These are phyloP conservation scores for Branchinecta sandiegonensis DNA, from an alignment of 2,888 invertebrate species.

Conservation along the genomic window DNA sequence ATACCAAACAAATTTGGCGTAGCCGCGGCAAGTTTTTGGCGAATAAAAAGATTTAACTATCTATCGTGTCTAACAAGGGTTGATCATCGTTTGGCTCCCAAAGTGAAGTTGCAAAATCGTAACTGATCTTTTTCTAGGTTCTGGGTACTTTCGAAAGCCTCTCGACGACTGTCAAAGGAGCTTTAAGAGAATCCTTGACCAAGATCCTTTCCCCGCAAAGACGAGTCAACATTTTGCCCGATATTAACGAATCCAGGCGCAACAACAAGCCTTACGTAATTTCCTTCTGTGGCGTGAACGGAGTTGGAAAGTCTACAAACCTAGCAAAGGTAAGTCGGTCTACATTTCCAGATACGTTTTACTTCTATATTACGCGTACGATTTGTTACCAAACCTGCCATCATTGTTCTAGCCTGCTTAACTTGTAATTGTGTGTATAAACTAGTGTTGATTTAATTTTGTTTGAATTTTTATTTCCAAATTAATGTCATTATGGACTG, in stretches of 20 bases:
- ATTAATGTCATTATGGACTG: too few species aligned
- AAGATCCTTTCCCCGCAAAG: conserved; percentile 87
- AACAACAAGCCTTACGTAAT: conserved; percentile 78
- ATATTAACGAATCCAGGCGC: conserved; percentile 73
- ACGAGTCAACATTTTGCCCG: conserved; percentile 87
- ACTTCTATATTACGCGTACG: too few species aligned
- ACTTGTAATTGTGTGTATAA: too few species aligned
- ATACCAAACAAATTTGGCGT: too few species aligned
- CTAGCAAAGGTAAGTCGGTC: conserved; percentile 59
- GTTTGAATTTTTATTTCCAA: too few species aligned
- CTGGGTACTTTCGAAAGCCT: conserved; percentile 90
- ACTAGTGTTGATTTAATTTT: too few species aligned
- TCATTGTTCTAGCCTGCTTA: too few species aligned
- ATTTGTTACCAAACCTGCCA: too few species aligned
- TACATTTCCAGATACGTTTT: background rate
- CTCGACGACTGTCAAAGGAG: conserved; percentile 68
- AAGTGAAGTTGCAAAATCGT: background rate
- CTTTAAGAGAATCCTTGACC: conserved; percentile 78
- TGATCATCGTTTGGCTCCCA: background rate
- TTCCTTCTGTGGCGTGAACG: conserved; percentile 96
- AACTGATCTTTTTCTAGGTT: conserved; percentile 37
- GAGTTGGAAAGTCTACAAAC: conserved; percentile 97
- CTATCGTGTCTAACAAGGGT: too few species aligned
- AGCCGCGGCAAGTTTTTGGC: too few species aligned
- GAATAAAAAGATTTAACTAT: too few species aligned